Evolutionary conservation across 2,797 vertebrate genomes (phyloP).

Genomic region (Sebastes vulpes): DNA sequence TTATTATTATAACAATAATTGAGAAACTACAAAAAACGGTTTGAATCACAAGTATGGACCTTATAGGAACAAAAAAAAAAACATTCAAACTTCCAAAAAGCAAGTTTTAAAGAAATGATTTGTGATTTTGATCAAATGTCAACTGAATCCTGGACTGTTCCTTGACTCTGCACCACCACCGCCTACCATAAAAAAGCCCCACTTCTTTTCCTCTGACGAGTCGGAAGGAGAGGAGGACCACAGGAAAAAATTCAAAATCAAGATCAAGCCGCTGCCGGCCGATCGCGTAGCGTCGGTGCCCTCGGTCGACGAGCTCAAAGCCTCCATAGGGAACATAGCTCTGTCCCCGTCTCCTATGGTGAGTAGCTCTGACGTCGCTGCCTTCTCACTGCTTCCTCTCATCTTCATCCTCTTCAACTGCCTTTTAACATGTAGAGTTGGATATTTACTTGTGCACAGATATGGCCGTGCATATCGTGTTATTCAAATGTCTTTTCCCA

Average conservation of each 20-base stretch:
- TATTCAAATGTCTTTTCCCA: neutral
- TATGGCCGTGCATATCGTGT: neutral
- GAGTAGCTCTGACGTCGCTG: constrained; percentile 79
- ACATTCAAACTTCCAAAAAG: neutral
- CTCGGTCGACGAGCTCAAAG: constrained; percentile 94
- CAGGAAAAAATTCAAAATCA: constrained; percentile 96
- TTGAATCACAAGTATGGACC: neutral
- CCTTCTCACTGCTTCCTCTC: neutral
- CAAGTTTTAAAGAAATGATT: neutral
- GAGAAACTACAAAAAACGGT: neutral
- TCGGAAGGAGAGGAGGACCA: constrained; percentile 97
- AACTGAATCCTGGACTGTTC: constrained; percentile 53
- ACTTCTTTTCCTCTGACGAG: constrained; percentile 98
- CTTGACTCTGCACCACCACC: constrained; percentile 83
- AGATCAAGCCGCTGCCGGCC: constrained; percentile 93
- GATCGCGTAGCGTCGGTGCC: constrained; percentile 86
- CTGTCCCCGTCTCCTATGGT: constrained; percentile 96
- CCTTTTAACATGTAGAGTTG: neutral
- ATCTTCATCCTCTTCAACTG: neutral
- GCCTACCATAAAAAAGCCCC: constrained; percentile 89
- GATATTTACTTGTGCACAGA: neutral
- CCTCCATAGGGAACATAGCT: constrained; percentile 95
- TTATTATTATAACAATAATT: neutral
- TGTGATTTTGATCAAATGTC: neutral
- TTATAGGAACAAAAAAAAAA: neutral